Conservation (phyloP, 2,113 vertebrate genomes). For the rat (Rattus norvegicus) region GRCr8 NC_086020.1:56156001-56156500, state of each 20-base stretch:
- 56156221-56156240: not conserved
- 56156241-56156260: not conserved
- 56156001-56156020: not conserved
- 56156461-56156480: not conserved
- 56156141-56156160: not conserved
- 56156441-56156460: not conserved
- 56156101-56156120: not conserved
- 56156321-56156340: not conserved
- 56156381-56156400: not conserved
- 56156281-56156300: not conserved
- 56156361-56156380: not conserved
- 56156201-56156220: not conserved
- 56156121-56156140: not conserved
- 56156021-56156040: not conserved
- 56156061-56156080: not conserved
- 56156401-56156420: not conserved
- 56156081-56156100: not conserved
- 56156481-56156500: not conserved
- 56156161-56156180: not conserved
- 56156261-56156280: not conserved
- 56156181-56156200: not conserved
- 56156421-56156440: not conserved
- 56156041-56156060: not conserved
- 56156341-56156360: not conserved
- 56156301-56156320: not conserved